Percentiles rank a stretch among this genome's conserved stretches.
phyloP scores from a whole-genome alignment of 2,797 vertebrate genomes.

The Anguilla marmorata region DNA sequence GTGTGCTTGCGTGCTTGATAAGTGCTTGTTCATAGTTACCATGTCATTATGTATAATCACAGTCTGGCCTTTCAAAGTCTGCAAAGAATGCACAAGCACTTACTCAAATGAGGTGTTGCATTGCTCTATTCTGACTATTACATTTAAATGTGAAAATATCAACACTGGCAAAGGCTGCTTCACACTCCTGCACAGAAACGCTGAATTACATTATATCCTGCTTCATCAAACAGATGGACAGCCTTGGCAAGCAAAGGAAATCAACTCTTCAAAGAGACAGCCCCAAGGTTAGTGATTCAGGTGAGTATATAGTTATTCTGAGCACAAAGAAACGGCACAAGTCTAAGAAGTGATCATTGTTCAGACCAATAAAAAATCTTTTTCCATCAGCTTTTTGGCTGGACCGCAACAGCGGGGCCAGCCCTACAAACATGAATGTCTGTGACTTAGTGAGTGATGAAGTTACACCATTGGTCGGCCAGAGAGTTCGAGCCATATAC shows the following conservation, averaged over 20 bases:
- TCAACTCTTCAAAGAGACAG: background rate
- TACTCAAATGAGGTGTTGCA: background rate
- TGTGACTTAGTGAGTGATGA: no score
- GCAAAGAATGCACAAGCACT: background rate
- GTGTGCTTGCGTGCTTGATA: background rate
- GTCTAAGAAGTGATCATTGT: no score
- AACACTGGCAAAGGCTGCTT: background rate
- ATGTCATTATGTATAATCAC: background rate
- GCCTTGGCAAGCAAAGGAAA: background rate
- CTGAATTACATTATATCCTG: background rate
- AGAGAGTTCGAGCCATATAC: no score
- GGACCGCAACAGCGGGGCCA: no score
- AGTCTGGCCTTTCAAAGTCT: conserved; percentile 3
- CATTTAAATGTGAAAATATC: background rate
- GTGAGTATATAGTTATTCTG: background rate
- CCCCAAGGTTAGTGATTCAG: background rate
- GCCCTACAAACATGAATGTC: no score
- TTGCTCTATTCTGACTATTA: background rate
- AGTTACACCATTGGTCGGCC: no score
- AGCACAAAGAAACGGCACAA: no score
- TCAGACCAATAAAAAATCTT: no score
- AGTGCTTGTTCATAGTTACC: conserved; percentile 4
- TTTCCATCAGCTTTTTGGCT: no score
- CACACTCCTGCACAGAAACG: background rate
- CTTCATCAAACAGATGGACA: background rate